Percentiles rank a stretch among this genome's conserved stretches.
Conservation (phyloP, 2,888 invertebrate genomes). For the Ypsolopha sequella region DNA sequence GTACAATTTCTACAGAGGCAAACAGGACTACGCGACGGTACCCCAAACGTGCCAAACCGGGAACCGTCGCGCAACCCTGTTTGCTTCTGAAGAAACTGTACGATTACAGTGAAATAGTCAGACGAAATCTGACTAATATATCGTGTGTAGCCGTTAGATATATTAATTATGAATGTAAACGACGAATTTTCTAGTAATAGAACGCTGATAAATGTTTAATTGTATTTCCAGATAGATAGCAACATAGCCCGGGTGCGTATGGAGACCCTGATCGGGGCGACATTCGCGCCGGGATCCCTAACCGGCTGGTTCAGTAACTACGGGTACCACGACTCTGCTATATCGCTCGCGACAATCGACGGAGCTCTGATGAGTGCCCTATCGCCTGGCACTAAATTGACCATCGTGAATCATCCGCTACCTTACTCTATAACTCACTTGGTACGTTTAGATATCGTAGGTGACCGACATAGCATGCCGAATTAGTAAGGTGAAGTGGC, state of each 20-base stretch:
- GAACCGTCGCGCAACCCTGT: too few relatives aligned
- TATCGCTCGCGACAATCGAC: slow-evolving; percentile 75
- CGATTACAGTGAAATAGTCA: too few relatives aligned
- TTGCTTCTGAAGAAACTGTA: too few relatives aligned
- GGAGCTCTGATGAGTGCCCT: slow-evolving; percentile 71
- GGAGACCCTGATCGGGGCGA: slow-evolving; percentile 71
- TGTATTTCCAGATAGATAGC: slow-evolving; percentile 30
- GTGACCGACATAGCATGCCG: too few relatives aligned
- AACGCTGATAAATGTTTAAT: background rate
- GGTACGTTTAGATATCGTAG: slow-evolving; percentile 49
- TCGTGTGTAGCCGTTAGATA: too few relatives aligned
- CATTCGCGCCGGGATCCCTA: slow-evolving; percentile 54
- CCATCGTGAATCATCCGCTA: slow-evolving; percentile 76
- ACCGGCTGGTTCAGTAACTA: slow-evolving; percentile 85
- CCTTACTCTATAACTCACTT: slow-evolving; percentile 74
- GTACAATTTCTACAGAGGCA: too few relatives aligned
- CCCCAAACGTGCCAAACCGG: too few relatives aligned
- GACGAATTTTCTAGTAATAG: background rate
- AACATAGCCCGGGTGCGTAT: slow-evolving; percentile 53
- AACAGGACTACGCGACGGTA: too few relatives aligned
- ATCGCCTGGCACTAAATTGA: slow-evolving; percentile 49
- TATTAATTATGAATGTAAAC: too few relatives aligned
- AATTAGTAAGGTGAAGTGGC: too few relatives aligned
- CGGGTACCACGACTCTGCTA: slow-evolving; percentile 80
- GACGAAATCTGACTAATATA: too few relatives aligned